These are phyloP conservation scores for Lates japonicus DNA, from an alignment of 2,797 vertebrate species.

Conservation along the genomic window DNA sequence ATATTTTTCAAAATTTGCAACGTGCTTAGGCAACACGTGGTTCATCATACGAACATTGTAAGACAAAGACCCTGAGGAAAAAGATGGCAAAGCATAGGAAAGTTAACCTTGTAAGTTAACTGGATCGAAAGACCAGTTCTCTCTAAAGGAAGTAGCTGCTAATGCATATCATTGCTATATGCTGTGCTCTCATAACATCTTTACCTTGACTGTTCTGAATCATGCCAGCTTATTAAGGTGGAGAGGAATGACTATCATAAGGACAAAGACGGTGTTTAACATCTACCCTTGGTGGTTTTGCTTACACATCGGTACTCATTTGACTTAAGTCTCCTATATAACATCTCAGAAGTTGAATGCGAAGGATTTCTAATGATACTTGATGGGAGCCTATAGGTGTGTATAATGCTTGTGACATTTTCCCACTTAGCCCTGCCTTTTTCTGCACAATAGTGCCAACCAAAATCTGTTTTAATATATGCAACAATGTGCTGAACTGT, in stretches of 20 bases:
- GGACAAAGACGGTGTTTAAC: not conserved
- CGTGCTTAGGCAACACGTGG: too few species aligned
- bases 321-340: not conserved
- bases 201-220: not conserved
- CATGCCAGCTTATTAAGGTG: not conserved
- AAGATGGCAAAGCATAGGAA: too few species aligned
- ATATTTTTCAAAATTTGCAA: too few species aligned
- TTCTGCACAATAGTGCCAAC: not conserved
- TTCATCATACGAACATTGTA: too few species aligned
- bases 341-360: slow-evolving; percentile 5
- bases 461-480: not conserved
- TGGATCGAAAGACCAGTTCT: too few species aligned
- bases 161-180: not conserved
- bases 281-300: not conserved
- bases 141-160: not conserved
- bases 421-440: not conserved
- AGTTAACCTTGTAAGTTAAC: too few species aligned
- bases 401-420: not conserved
- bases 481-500: slow-evolving; percentile 18
- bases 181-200: not conserved
- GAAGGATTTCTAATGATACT: too few species aligned
- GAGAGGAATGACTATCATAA: slow-evolving; percentile 1
- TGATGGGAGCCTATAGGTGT: not conserved
- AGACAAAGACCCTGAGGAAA: too few species aligned
- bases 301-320: not conserved